Conservation (phyloP, 2,113 vertebrate species). For the Macrotis lagotis region DNA sequence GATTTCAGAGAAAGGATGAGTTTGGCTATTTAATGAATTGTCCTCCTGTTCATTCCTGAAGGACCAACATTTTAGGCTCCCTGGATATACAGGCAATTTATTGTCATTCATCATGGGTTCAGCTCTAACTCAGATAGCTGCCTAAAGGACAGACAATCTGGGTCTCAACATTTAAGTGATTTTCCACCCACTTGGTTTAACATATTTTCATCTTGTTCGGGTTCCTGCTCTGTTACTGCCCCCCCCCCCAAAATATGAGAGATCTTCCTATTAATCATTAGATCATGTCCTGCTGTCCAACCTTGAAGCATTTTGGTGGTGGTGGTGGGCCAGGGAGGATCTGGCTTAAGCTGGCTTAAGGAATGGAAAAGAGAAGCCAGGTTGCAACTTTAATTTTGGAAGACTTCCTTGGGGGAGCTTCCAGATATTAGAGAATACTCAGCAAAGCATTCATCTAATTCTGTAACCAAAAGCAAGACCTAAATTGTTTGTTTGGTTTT, state of each 20-base stretch:
- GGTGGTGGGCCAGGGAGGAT: neutral
- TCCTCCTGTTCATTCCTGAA: conserved; percentile 44
- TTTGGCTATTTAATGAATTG: conserved; percentile 49
- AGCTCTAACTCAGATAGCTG: conserved; percentile 41
- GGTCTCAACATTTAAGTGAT: conserved; percentile 25
- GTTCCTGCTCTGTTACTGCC: conserved; percentile 10
- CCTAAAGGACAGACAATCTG: conserved; percentile 58
- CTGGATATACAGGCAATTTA: conserved; percentile 45
- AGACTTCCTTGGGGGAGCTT: neutral
- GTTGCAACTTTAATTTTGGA: neutral
- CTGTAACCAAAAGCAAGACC: neutral
- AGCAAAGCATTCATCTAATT: neutral
- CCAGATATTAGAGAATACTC: neutral
- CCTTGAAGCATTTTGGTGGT: neutral
- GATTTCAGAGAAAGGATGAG: conserved; percentile 53
- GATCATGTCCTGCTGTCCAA: neutral
- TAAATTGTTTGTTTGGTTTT: too few species aligned
- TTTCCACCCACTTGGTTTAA: neutral
- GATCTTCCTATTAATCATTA: conserved; percentile 52
- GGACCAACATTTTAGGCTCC: conserved; percentile 37
- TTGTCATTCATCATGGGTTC: conserved; percentile 12
- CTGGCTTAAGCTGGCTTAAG: neutral
- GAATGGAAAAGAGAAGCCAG: neutral
- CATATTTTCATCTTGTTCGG: conserved; percentile 16
- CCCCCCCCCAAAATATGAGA: neutral